These are phyloP conservation scores for Nilaparvata lugens DNA, from an alignment of 1,140 invertebrate species.

Conservation along the genomic window DNA sequence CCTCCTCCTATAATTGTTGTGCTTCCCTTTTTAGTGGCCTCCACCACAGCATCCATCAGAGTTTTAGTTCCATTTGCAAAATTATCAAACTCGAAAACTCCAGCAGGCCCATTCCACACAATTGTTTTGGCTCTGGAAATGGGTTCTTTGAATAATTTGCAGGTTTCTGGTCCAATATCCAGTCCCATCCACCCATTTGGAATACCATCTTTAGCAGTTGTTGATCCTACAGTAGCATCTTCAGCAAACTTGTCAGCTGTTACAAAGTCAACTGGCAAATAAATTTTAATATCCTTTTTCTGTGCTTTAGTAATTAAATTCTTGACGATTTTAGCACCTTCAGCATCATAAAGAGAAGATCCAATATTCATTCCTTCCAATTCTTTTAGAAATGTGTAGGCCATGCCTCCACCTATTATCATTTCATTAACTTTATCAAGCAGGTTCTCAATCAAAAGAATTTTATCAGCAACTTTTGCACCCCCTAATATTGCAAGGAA, in stretches of 20 bases:
- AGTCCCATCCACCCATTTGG: constrained; percentile 89
- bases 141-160: constrained; percentile 64
- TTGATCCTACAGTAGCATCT: constrained; percentile 58
- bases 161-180: constrained; percentile 85
- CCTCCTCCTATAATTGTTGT: constrained; percentile 81
- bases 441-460: constrained; percentile 95
- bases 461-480: constrained; percentile 99
- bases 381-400: constrained; percentile 97
- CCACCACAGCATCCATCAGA: constrained; percentile 93
- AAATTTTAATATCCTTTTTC: constrained; percentile 86
- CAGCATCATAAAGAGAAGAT: constrained; percentile 84
- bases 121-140: constrained; percentile 87
- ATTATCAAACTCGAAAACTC: constrained; percentile 96
- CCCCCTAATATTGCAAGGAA: constrained; percentile 97
- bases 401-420: constrained; percentile 99
- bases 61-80: constrained; percentile 86
- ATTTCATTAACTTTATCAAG: constrained; percentile 98
- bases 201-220: constrained; percentile 77
- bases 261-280: constrained; percentile 92
- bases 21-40: constrained; percentile 66
- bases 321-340: constrained; percentile 90
- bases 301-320: constrained; percentile 89
- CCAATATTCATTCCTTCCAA: constrained; percentile 91
- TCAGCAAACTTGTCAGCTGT: constrained; percentile 92
- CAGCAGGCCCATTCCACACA: constrained; percentile 97